phyloP scores from a whole-genome alignment of 2,113 vertebrate species.

The Carollia perspicillata region DNA sequence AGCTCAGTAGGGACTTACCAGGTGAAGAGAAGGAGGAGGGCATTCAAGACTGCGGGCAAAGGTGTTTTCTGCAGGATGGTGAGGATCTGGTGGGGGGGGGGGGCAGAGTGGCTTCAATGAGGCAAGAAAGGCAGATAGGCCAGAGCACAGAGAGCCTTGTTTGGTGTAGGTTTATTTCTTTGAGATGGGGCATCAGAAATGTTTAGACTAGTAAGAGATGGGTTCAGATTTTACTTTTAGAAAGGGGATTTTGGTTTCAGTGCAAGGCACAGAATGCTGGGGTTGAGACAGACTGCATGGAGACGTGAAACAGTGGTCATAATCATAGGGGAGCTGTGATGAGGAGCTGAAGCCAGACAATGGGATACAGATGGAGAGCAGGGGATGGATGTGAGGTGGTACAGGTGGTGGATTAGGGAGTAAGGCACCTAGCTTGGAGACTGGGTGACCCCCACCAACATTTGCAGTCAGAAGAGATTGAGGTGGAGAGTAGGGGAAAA shows the following conservation, averaged over 20 bases:
- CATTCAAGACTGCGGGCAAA: not conserved
- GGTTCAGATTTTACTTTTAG: not conserved
- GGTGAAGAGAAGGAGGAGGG: not conserved
- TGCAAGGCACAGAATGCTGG: not conserved
- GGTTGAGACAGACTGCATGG: not conserved
- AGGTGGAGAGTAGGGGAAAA: not conserved
- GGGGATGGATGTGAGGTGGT: not conserved
- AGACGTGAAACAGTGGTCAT: too few species aligned
- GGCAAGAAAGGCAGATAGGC: not conserved
- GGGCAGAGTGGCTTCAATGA: not conserved
- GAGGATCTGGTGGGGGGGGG: not conserved
- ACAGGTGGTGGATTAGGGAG: too few species aligned
- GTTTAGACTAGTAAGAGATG: not conserved
- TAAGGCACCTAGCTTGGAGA: not conserved
- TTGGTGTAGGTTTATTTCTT: not conserved
- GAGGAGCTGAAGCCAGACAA: not conserved
- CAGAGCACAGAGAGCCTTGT: not conserved
- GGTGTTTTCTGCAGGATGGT: not conserved
- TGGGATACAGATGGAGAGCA: not conserved
- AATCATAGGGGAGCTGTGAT: not conserved
- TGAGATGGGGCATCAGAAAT: not conserved
- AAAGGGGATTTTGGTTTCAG: not conserved
- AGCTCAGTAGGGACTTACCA: not conserved
- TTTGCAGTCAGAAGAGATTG: not conserved
- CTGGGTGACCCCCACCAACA: not conserved